These are phyloP conservation scores for Aleadryas rufinucha DNA, from an alignment of 2,113 vertebrate genomes.

Conservation along the genomic window DNA sequence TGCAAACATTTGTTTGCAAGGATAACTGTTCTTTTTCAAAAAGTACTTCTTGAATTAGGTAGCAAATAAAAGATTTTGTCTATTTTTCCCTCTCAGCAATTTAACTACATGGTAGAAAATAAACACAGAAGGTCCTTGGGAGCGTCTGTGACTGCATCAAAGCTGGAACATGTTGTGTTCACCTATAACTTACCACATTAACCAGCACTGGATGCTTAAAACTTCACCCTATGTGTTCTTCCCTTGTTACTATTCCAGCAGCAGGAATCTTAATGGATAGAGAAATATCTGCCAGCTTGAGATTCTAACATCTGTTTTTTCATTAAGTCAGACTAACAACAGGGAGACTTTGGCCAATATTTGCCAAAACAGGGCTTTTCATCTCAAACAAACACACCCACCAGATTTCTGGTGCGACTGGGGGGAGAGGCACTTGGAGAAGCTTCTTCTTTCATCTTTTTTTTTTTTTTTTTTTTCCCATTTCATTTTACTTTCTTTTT, in stretches of 20 bases:
- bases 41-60: background rate
- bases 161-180: background rate
- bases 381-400: background rate
- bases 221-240: background rate
- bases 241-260: background rate
- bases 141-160: background rate
- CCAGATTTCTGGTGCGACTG: background rate
- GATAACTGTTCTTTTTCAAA: background rate
- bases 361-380: background rate
- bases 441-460: background rate
- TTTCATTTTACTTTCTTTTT: background rate
- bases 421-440: accelerated
- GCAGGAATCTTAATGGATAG: background rate
- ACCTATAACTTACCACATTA: background rate
- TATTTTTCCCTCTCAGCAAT: background rate
- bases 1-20: background rate
- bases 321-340: background rate
- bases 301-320: background rate
- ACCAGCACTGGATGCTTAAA: background rate
- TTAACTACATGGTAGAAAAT: background rate
- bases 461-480: background rate
- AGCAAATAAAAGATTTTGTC: background rate
- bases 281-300: background rate
- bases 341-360: background rate
- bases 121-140: background rate